Conservation (phyloP, 30 jellyfish, hydroid and myxozoan genomes). For the Pelagia noctiluca region DNA sequence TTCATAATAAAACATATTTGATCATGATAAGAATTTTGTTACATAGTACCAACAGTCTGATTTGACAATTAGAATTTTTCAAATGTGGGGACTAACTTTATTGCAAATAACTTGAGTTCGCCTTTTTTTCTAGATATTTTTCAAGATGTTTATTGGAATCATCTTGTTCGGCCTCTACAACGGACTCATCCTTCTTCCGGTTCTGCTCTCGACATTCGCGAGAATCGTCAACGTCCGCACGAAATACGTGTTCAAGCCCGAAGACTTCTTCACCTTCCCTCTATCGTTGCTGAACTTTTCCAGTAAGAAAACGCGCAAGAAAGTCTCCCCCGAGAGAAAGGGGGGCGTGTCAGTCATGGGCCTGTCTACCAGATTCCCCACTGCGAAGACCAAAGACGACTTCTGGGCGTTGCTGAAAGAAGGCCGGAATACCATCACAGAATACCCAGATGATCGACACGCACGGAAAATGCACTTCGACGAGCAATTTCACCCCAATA, state of each 20-base stretch:
- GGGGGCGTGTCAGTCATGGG: conserved; percentile 35
- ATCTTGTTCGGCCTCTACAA: conserved; percentile 57
- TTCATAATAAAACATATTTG: no score
- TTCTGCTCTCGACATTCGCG: conserved; percentile 50
- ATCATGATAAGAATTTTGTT: no score
- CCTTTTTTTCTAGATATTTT: conserved; percentile 45
- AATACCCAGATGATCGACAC: conserved; percentile 41
- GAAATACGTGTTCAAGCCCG: background rate
- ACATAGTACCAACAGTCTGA: no score
- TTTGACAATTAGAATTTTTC: no score
- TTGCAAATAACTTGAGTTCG: no score
- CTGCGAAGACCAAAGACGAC: conserved; percentile 37
- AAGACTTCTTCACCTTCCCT: no score
- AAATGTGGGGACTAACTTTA: no score
- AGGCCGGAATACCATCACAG: conserved; percentile 41
- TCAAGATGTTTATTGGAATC: conserved; percentile 75
- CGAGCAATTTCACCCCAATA: conserved; percentile 19
- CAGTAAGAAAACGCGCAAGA: background rate
- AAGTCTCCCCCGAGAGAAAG: background rate
- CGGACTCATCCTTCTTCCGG: conserved; percentile 72
- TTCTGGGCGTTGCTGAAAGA: conserved; percentile 47
- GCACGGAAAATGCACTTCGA: background rate
- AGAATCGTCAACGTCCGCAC: background rate
- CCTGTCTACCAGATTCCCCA: conserved; percentile 55
- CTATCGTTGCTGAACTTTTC: no score